Evolutionary conservation across 2,113 vertebrate species (phyloP).

Genomic region (Hypomesus transpacificus): DNA sequence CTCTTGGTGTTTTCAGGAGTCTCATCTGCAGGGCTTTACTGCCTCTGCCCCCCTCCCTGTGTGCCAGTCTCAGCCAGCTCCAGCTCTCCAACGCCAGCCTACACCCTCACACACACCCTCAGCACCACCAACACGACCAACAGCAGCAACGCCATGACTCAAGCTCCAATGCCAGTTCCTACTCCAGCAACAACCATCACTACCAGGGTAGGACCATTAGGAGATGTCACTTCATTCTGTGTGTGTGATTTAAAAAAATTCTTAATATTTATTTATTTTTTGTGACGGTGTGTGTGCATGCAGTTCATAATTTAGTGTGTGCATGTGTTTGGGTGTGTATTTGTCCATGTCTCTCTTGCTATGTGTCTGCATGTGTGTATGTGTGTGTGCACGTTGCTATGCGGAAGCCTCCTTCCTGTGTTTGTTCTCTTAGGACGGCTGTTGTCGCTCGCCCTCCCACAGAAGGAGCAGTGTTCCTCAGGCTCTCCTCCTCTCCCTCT

Average conservation of each 20-base stretch:
- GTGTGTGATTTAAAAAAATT: slow-evolving; percentile 2
- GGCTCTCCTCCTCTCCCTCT: background rate
- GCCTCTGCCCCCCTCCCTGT: slow-evolving; percentile 43
- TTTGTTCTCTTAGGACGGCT: slow-evolving; percentile 1
- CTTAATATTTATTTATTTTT: background rate
- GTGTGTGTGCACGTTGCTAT: slow-evolving; percentile 19
- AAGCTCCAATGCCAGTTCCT: background rate
- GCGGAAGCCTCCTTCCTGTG: slow-evolving; percentile 16
- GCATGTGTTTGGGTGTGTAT: background rate
- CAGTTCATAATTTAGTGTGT: background rate
- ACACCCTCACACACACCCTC: slow-evolving; percentile 2
- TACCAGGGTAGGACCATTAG: background rate
- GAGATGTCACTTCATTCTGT: background rate
- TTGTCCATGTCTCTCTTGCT: slow-evolving; percentile 6
- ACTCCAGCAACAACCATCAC: background rate
- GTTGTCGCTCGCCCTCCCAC: background rate
- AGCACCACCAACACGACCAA: background rate
- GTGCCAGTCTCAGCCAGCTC: slow-evolving; percentile 10
- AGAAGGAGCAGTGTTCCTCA: slow-evolving; percentile 9
- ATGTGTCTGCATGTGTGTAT: slow-evolving; percentile 12
- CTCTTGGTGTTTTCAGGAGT: slow-evolving; percentile 24
- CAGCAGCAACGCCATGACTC: slow-evolving; percentile 1
- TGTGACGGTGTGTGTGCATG: slow-evolving; percentile 12
- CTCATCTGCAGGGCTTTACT: slow-evolving; percentile 32
- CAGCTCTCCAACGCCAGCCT: slow-evolving; percentile 7